Evolutionary conservation across 2,113 vertebrate genomes (phyloP).

Genomic region (Phalacrocorax brasilianus): DNA sequence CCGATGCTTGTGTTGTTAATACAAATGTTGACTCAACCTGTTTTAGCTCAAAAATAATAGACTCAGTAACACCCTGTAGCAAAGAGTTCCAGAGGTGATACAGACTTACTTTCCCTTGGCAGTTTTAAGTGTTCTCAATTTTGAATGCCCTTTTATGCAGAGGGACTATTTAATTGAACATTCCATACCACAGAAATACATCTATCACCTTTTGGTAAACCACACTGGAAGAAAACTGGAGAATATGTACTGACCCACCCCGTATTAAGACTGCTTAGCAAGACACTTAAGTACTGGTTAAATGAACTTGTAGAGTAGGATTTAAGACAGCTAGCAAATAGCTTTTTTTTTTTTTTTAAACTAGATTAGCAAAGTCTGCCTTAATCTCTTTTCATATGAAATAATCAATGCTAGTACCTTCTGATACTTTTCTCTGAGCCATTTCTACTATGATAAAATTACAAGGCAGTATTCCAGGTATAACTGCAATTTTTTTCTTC

Average conservation of each 20-base stretch:
- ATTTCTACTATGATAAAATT: conserved; percentile 2
- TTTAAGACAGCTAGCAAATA: conserved; percentile 13
- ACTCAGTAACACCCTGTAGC: neutral
- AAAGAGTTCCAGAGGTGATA: conserved; percentile 8
- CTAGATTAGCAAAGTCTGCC: conserved; percentile 12
- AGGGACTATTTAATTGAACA: neutral
- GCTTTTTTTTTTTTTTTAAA: neutral
- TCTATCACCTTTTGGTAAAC: neutral
- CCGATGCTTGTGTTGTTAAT: neutral
- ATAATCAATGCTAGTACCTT: neutral
- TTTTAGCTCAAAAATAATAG: neutral
- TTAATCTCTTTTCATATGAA: conserved; percentile 12
- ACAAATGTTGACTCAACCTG: neutral
- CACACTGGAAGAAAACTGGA: neutral
- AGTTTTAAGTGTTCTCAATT: conserved; percentile 27
- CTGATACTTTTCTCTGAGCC: conserved; percentile 43
- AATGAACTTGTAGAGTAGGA: conserved; percentile 31
- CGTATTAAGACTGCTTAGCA: neutral
- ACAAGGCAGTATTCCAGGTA: conserved; percentile 26
- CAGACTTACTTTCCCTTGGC: neutral
- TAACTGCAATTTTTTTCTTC: neutral
- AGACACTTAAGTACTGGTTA: conserved; percentile 28
- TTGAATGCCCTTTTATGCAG: neutral
- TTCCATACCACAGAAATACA: neutral
- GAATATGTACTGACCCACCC: neutral